Evolutionary conservation across 2,888 invertebrate genomes (phyloP).

Genomic region (Agonopterix subpropinquella): DNA sequence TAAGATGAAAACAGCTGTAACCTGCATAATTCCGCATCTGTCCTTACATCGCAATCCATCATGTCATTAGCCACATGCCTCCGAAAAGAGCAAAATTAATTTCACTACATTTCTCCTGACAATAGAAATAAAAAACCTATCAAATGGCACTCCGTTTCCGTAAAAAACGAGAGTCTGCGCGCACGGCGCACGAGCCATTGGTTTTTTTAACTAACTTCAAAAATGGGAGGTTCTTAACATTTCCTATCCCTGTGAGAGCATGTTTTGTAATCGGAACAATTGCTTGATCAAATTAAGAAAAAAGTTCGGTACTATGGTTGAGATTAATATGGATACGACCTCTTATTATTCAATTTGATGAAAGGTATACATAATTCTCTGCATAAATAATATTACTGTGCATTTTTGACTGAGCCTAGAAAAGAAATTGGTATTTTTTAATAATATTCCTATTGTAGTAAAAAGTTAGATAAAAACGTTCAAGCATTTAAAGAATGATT

Average conservation of each 20-base stretch:
- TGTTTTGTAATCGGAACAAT: slow-evolving; percentile 56
- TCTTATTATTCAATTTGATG: background rate
- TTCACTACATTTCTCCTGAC: slow-evolving; percentile 49
- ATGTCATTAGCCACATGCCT: slow-evolving; percentile 53
- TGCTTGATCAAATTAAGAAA: slow-evolving; percentile 65
- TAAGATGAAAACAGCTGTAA: slow-evolving; percentile 5
- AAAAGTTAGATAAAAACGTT: too few species aligned
- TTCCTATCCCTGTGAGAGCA: slow-evolving; percentile 24
- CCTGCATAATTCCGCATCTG: slow-evolving; percentile 33
- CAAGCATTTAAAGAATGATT: too few species aligned
- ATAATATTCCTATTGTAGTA: too few species aligned
- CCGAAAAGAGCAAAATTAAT: slow-evolving; percentile 36
- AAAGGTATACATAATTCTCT: background rate
- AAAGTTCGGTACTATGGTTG: slow-evolving; percentile 28
- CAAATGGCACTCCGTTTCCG: slow-evolving; percentile 45
- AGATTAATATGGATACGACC: slow-evolving; percentile 34
- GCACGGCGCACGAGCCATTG: slow-evolving; percentile 50
- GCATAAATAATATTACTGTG: too few species aligned
- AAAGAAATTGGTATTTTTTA: too few species aligned
- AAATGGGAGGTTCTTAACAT: background rate
- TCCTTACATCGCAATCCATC: slow-evolving; percentile 28
- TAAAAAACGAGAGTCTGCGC: slow-evolving; percentile 58
- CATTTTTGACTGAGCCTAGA: too few species aligned
- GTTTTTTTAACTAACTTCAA: slow-evolving; percentile 30
- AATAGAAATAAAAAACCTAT: slow-evolving; percentile 31